Evolutionary conservation across 2,113 vertebrate genomes (phyloP).

Genomic region (Tonatia bakeri): DNA sequence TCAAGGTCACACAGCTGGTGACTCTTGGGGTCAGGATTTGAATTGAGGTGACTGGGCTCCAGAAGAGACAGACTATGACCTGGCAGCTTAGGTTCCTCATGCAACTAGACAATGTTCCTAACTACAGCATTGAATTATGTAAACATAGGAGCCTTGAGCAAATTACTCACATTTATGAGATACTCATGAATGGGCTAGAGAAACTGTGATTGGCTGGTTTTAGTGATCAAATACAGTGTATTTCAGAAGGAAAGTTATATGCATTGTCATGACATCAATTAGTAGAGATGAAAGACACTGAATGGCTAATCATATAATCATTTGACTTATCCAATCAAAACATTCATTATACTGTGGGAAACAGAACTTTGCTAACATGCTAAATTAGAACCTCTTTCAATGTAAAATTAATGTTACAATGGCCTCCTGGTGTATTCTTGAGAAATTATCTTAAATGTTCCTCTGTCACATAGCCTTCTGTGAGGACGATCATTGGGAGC

Average conservation of each 20-base stretch:
- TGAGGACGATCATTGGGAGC: not conserved
- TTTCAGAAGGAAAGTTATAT: not conserved
- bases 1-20: not conserved
- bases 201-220: not conserved
- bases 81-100: not conserved
- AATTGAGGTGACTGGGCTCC: not conserved
- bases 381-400: not conserved
- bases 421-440: not conserved
- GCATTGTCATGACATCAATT: not conserved
- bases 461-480: not conserved
- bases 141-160: too few species aligned
- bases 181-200: not conserved
- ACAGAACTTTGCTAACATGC: not conserved
- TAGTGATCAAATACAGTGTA: not conserved
- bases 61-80: not conserved
- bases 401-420: not conserved
- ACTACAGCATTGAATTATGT: not conserved
- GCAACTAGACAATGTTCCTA: not conserved
- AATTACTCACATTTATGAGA: not conserved
- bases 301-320: not conserved
- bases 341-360: not conserved
- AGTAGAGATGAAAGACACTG: not conserved
- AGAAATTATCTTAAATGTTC: not conserved
- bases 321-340: not conserved
- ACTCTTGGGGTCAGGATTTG: not conserved